Evolutionary conservation across 2,113 vertebrate genomes (phyloP).

Genomic region (Canis aureus): DNA sequence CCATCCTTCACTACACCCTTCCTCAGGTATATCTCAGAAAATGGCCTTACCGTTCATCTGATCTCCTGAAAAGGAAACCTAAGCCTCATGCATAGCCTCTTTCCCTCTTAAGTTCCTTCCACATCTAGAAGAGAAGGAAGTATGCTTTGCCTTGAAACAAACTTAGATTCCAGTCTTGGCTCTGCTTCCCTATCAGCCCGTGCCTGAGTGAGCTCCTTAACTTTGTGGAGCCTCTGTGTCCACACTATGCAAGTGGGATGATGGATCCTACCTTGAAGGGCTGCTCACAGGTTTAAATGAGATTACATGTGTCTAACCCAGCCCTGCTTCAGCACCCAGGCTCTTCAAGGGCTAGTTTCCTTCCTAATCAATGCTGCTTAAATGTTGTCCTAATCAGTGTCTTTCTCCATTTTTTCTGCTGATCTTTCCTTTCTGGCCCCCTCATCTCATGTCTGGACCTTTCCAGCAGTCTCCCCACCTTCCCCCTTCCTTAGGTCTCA

Average conservation of each 20-base stretch:
- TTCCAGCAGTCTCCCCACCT: background rate
- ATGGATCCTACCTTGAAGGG: background rate
- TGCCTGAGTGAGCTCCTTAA: background rate
- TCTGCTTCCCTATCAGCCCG: background rate
- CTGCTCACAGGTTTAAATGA: background rate
- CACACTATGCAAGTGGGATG: background rate
- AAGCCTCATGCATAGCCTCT: background rate
- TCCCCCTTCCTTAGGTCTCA: background rate
- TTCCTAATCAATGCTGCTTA: background rate
- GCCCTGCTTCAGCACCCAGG: background rate
- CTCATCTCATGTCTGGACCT: background rate
- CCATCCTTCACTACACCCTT: background rate
- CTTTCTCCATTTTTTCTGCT: background rate
- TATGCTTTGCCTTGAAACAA: background rate
- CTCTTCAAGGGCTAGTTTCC: background rate
- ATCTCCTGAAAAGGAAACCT: conserved; percentile 1
- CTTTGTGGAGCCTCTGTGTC: background rate
- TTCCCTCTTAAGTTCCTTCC: background rate
- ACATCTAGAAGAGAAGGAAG: background rate
- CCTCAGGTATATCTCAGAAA: background rate
- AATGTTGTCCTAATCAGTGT: background rate
- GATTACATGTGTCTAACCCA: background rate
- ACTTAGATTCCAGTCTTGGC: background rate
- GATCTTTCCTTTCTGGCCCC: background rate
- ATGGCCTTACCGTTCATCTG: background rate